Evolutionary conservation across 2,888 invertebrate genomes (phyloP).

Genomic region (Melolontha melolontha): DNA sequence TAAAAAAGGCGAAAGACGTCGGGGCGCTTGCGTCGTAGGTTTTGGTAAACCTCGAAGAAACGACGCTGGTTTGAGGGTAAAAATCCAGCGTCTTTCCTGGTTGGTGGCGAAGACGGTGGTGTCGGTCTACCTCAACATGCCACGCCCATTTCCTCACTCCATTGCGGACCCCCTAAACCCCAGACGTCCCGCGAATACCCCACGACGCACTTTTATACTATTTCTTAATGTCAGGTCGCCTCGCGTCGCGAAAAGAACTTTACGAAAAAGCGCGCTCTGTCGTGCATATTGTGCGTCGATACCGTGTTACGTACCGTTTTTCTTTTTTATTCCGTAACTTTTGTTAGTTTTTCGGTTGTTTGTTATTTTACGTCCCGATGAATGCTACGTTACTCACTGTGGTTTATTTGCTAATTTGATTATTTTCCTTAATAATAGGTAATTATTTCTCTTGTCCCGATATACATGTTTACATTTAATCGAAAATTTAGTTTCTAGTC

Average conservation of each 20-base stretch:
- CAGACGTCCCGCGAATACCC: slow-evolving; percentile 57
- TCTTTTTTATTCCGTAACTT: slow-evolving; percentile 32
- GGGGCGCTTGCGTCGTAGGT: slow-evolving; percentile 62
- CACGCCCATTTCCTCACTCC: slow-evolving; percentile 63
- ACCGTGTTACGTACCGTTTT: slow-evolving; percentile 22
- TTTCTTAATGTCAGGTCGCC: slow-evolving; percentile 66
- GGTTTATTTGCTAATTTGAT: slow-evolving; percentile 19
- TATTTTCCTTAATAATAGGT: slow-evolving; percentile 25
- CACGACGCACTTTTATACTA: slow-evolving; percentile 61
- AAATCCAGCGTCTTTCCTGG: slow-evolving; percentile 69
- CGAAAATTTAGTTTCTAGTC: too few relatives aligned
- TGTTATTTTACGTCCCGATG: not conserved
- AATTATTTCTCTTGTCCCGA: slow-evolving; percentile 12
- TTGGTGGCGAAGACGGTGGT: slow-evolving; percentile 66
- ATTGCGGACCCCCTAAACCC: slow-evolving; percentile 54
- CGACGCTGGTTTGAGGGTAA: slow-evolving; percentile 68
- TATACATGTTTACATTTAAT: not conserved
- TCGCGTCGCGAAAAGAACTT: slow-evolving; percentile 65
- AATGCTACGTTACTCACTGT: slow-evolving; percentile 5
- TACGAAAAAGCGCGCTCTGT: slow-evolving; percentile 43
- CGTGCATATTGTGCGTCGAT: not conserved
- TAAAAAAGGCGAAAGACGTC: slow-evolving; percentile 42
- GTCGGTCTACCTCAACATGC: slow-evolving; percentile 68
- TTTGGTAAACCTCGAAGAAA: slow-evolving; percentile 68
- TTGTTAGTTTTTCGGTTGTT: slow-evolving; percentile 13